Percentiles rank a stretch among this genome's conserved stretches.
These are phyloP conservation scores for Leptodactylus fallax DNA, from an alignment of 2,797 vertebrate genomes.

Conservation along the genomic window DNA sequence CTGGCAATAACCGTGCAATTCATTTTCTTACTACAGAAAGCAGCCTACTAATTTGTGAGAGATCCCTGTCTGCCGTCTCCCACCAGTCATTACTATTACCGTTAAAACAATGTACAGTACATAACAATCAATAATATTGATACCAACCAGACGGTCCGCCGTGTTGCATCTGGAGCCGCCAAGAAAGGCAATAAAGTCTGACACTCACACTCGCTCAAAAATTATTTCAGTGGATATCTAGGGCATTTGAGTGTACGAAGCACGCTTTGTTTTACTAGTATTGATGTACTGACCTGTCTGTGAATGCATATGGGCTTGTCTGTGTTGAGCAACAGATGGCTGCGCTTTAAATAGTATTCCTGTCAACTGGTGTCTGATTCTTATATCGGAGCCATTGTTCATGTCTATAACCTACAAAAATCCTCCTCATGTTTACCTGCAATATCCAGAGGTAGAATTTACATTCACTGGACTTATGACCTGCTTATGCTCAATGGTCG, in stretches of 20 bases:
- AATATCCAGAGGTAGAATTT: not conserved
- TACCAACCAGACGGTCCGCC: slow-evolving; percentile 24
- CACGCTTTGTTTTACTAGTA: not conserved
- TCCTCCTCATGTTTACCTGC: not conserved
- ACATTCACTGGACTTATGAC: not conserved
- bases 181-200: slow-evolving; percentile 44
- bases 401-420: not conserved
- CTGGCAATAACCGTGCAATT: slow-evolving; percentile 32
- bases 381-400: not conserved
- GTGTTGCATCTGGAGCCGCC: slow-evolving; percentile 39
- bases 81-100: slow-evolving; percentile 49
- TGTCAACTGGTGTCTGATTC: not conserved
- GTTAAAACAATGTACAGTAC: slow-evolving; percentile 59
- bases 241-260: not conserved
- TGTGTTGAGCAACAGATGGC: not conserved
- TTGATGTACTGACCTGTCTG: slow-evolving; percentile 14
- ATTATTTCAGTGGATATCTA: slow-evolving; percentile 8
- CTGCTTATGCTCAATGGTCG: not conserved
- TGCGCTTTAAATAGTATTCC: slow-evolving; percentile 5
- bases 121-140: slow-evolving; percentile 58
- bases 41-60: slow-evolving; percentile 47
- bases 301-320: not conserved
- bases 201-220: slow-evolving; percentile 16
- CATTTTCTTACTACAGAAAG: slow-evolving; percentile 38
- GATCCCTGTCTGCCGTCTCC: slow-evolving; percentile 47